Conservation (phyloP, 2,797 vertebrate genomes). For the Helarctos malayanus region DNA sequence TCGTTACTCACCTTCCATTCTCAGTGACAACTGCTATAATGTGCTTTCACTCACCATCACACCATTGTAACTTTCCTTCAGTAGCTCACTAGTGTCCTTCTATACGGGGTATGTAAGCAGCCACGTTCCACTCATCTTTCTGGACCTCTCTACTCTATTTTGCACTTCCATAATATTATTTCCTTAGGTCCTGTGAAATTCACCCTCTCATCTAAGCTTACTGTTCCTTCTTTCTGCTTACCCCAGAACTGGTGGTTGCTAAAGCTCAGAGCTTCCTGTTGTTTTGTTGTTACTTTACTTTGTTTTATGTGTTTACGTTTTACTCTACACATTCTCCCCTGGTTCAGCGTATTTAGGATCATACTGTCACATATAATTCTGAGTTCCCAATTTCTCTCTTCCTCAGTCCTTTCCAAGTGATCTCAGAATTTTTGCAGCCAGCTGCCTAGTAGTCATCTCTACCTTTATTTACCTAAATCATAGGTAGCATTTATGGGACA, state of each 20-base stretch:
- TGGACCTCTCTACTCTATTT: neutral
- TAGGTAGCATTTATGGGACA: neutral
- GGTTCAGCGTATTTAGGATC: neutral
- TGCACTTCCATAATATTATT: neutral
- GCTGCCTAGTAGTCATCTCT: neutral
- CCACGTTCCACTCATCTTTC: neutral
- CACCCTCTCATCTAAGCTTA: neutral
- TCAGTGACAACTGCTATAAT: neutral
- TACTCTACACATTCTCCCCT: neutral
- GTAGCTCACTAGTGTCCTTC: neutral
- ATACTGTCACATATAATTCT: neutral
- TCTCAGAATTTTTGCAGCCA: neutral
- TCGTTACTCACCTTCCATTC: neutral
- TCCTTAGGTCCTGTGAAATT: neutral
- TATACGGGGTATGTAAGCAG: neutral
- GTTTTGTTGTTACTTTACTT: neutral
- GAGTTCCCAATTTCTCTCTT: neutral
- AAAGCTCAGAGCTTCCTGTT: neutral
- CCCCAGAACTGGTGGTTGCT: neutral
- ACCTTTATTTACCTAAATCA: neutral
- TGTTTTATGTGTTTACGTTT: neutral
- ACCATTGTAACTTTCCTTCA: neutral
- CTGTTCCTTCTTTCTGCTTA: neutral
- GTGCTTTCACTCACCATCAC: neutral
- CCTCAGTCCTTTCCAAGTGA: neutral